These are phyloP conservation scores for Hydrophis major DNA, from an alignment of 2,797 vertebrate genomes.

Conservation along the genomic window DNA sequence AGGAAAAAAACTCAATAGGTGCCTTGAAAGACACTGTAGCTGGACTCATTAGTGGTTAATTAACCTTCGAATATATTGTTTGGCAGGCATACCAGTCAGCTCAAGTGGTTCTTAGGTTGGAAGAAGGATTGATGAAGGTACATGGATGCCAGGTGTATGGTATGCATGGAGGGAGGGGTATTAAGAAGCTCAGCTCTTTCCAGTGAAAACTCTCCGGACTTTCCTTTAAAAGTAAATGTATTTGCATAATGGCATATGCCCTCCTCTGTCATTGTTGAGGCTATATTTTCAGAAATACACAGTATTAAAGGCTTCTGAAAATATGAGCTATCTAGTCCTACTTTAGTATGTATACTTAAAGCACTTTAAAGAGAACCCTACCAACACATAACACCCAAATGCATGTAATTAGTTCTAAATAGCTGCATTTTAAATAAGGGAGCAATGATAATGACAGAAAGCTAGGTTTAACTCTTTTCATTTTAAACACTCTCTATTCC, in stretches of 20 bases:
- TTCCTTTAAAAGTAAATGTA: background rate
- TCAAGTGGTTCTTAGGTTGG: background rate
- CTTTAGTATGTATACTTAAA: background rate
- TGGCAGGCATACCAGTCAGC: background rate
- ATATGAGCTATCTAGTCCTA: background rate
- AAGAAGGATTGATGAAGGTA: background rate
- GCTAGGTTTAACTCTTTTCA: background rate
- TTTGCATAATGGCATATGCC: background rate
- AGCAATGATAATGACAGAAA: background rate
- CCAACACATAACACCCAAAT: background rate
- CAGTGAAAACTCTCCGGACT: background rate
- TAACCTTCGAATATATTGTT: slow-evolving; percentile 6
- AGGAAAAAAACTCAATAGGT: background rate
- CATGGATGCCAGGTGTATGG: background rate
- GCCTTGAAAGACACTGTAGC: background rate
- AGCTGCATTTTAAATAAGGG: background rate
- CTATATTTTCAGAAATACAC: background rate
- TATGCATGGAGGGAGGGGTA: background rate
- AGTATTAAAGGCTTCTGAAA: background rate
- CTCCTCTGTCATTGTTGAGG: background rate
- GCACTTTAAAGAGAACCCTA: background rate
- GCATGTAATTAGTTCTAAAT: background rate
- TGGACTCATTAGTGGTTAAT: slow-evolving; percentile 25
- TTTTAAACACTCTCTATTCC: background rate
- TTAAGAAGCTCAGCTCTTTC: background rate